Conservation (phyloP, 2,888 invertebrate genomes). For the Sycophila texana region DNA sequence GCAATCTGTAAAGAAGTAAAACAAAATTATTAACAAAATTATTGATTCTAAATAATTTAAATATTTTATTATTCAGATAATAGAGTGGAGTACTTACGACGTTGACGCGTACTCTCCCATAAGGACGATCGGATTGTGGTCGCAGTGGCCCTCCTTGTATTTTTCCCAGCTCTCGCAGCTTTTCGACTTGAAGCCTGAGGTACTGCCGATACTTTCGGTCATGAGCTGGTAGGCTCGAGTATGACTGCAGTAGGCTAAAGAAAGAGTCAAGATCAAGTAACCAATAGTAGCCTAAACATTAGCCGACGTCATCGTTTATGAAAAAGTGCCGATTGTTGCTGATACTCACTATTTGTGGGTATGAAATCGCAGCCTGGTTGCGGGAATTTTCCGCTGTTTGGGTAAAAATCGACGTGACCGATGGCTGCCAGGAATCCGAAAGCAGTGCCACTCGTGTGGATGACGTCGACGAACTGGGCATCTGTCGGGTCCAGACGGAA, state of each 20-base stretch:
- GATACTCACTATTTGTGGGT: conserved; percentile 65
- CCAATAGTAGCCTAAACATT: too few relatives aligned
- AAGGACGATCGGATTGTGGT: conserved; percentile 65
- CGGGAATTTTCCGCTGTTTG: conserved; percentile 82
- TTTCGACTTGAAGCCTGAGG: conserved; percentile 78
- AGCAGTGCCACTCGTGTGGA: conserved; percentile 84
- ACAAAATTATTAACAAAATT: conserved; percentile 10
- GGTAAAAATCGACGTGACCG: conserved; percentile 86
- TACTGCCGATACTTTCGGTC: conserved; percentile 80
- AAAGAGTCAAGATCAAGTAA: background rate
- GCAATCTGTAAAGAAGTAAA: conserved; percentile 61
- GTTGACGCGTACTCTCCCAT: conserved; percentile 79
- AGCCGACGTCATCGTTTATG: too few relatives aligned
- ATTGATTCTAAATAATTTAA: background rate
- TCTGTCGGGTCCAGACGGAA: conserved; percentile 80
- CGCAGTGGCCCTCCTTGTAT: conserved; percentile 75
- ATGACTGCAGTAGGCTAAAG: conserved; percentile 81
- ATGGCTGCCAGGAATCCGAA: conserved; percentile 80
- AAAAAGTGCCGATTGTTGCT: background rate
- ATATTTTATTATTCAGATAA: background rate
- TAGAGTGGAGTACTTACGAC: conserved; percentile 60
- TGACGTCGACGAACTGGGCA: conserved; percentile 84
- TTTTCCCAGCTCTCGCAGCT: conserved; percentile 79
- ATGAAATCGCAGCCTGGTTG: conserved; percentile 82
- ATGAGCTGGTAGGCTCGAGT: conserved; percentile 81